phyloP scores from a whole-genome alignment of 2,888 invertebrate genomes.

The Hydraecia micacea region DNA sequence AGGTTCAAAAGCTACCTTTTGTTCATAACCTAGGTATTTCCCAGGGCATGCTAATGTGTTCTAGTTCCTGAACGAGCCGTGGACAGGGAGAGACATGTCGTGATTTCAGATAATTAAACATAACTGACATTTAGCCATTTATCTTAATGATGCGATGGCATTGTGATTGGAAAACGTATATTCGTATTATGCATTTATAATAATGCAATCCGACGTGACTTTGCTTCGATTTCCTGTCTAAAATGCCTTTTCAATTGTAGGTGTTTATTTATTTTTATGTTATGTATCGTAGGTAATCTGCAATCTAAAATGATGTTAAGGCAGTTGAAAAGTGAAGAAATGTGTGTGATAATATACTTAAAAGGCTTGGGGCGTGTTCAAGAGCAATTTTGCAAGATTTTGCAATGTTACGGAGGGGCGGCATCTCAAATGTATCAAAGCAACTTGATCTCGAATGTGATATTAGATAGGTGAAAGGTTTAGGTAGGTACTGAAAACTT shows the following conservation, averaged over 20 bases:
- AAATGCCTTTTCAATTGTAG: background rate
- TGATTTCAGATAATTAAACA: conserved; percentile 68
- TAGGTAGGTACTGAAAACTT: background rate
- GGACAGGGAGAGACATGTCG: conserved; percentile 55
- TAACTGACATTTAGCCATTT: conserved; percentile 65
- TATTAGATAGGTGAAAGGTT: background rate
- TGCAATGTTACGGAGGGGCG: background rate
- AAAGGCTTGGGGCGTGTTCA: conserved; percentile 35
- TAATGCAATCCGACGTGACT: background rate
- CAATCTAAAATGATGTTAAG: background rate
- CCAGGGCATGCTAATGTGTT: conserved; percentile 53
- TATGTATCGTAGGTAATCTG: background rate
- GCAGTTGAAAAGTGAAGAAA: conserved; percentile 22
- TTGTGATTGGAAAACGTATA: conserved; percentile 35
- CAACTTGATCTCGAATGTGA: conserved; percentile 9
- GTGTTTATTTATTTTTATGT: background rate
- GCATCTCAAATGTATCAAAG: conserved; percentile 13
- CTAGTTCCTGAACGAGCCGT: conserved; percentile 46
- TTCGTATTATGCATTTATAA: conserved; percentile 7
- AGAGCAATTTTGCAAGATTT: conserved; percentile 25
- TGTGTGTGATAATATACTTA: conserved; percentile 18
- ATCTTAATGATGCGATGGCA: conserved; percentile 38
- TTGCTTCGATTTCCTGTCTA: background rate
- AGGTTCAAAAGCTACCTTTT: conserved; percentile 51
- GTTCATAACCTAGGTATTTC: conserved; percentile 43